These are phyloP conservation scores for Bos javanicus DNA, from an alignment of 2,113 vertebrate genomes.

Conservation along the genomic window DNA sequence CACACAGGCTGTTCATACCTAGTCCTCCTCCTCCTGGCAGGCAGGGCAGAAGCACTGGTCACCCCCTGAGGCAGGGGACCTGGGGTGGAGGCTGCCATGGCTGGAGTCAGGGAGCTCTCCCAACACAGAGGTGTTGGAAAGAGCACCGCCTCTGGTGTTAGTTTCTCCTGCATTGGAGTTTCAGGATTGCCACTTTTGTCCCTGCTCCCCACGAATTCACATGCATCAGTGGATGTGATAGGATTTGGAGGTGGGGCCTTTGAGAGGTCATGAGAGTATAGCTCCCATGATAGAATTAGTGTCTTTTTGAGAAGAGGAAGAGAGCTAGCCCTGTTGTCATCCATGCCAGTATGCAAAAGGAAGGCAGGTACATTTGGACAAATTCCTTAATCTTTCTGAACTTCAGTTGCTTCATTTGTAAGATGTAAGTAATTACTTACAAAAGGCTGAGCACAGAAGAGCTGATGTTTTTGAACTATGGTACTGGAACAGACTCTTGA, in stretches of 20 bases:
- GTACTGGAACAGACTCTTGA: not conserved
- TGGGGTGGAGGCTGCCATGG: not conserved
- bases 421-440: not conserved
- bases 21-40: not conserved
- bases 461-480: not conserved
- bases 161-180: not conserved
- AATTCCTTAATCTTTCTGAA: not conserved
- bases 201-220: not conserved
- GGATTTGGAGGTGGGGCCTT: not conserved
- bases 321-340: not conserved
- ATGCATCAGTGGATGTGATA: not conserved
- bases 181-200: not conserved
- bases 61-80: not conserved
- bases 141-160: not conserved
- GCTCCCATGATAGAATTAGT: not conserved
- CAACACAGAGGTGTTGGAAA: not conserved
- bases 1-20: not conserved
- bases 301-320: not conserved
- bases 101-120: not conserved
- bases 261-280: not conserved
- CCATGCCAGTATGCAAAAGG: not conserved
- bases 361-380: not conserved
- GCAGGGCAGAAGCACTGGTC: not conserved
- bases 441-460: not conserved
- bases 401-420: not conserved